Base-by-base conservation (phyloP, 64 coral and sea anemone genomes). In the Porites australiensis region DNA sequence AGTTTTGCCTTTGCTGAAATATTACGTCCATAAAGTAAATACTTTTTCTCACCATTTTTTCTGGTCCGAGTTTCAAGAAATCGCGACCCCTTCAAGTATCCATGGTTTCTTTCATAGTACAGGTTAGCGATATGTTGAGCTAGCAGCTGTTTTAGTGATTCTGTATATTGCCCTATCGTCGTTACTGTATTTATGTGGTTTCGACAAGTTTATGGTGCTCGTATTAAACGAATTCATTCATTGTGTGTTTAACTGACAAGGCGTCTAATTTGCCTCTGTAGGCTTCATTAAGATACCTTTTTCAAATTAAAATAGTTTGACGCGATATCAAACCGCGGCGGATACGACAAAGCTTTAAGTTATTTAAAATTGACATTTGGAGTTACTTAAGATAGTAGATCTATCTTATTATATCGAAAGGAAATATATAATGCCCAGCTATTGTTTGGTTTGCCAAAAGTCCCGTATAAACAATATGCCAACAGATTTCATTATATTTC, bases 371-470 rank as follows among this genome's bases (percentile, higher is more conserved):
- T 74, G 72, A 1, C 19, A 58, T 13, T 78, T 55, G 22, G 57
- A n/a, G 10, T 57, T 55, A 57, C 75, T 58, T 57, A 58, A 78
- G 75, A 78, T 78, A 78, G 75, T 55, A 7, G 18, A 27, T 54
- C 75, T n/a, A 0, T 12, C 16, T 78, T 78, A 54, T 13, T 54
- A 22, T 27, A 55, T 23, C 48, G 43, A 15, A 23, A 58, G 75
- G 75, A 78, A 78, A 78, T 78, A 57, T 12, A 13, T 47, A 5
- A n/a, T 47, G 15, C 13, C 15, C 18, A 50, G 4, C 3, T 49
- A 16, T 4, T 76, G 73, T 76, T 76, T 51, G 46, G 44, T 51
- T 76, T 50, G 73, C 73, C 15, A 76, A 9, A 9, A 57, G 54
- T 37, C 27, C 27, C 54, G 7, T 57, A 57, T 9, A 57, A 57